Conservation (phyloP, 1,140 invertebrate species). For the Harpegnathos saltator region DNA sequence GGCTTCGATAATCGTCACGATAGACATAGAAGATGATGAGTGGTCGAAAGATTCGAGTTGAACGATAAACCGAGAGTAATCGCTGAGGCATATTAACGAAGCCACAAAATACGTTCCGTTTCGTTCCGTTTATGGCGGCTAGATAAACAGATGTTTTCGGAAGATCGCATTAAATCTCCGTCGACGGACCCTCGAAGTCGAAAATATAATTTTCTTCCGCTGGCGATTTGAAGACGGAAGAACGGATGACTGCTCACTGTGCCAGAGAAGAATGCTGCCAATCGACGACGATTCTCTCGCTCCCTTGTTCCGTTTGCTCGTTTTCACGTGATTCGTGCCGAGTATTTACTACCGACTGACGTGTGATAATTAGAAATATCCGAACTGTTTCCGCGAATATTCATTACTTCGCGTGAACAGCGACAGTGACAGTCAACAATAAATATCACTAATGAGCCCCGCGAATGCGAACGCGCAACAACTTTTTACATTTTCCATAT, state of each 20-base stretch:
- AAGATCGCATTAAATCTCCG: background rate
- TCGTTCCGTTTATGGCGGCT: too few species aligned
- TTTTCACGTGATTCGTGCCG: too few species aligned
- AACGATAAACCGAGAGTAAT: background rate
- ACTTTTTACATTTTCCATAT: slow-evolving; percentile 5
- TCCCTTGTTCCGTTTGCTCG: background rate
- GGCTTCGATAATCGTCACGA: background rate
- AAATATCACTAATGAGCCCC: too few species aligned
- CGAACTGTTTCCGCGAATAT: slow-evolving; percentile 1
- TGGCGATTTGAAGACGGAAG: background rate
- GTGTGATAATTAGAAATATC: slow-evolving; percentile 16
- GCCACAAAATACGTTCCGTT: too few species aligned
- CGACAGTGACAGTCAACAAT: background rate
- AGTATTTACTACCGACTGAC: background rate
- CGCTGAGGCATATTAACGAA: background rate
- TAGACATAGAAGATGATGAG: background rate
- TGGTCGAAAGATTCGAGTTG: background rate
- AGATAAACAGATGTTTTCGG: background rate
- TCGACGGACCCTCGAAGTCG: background rate
- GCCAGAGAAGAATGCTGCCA: background rate
- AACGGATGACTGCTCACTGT: background rate
- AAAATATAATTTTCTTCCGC: slow-evolving; percentile 4
- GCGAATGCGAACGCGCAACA: too few species aligned
- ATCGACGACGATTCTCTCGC: background rate
- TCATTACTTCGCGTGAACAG: background rate